Base-by-base conservation (phyloP, 2,888 invertebrate genomes). In the Meghimatium bilineatum region DNA sequence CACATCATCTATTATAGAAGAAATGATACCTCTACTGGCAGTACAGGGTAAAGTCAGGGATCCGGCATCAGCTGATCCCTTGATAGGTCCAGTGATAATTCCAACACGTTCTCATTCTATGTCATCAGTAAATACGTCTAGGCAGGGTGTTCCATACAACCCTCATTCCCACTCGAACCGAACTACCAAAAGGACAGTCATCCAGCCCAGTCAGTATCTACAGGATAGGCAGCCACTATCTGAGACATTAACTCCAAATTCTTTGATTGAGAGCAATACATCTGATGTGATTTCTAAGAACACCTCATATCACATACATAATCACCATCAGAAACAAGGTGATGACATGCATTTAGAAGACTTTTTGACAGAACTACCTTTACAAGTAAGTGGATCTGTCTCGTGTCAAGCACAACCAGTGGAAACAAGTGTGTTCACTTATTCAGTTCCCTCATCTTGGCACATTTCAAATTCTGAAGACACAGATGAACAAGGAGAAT, bases 101-200 rank as follows among this genome's bases (percentile, higher is more conserved):
- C 84, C 84, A 32, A 75, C 84, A 17, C 80, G 84, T 29, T 84
- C 84, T 26, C 84, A 80, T 29, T 84, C 84, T 29, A 36, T 79
- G 75, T 75, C 80, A 23, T 84, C 84, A 17, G 69, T 84, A 34
- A 52, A 56, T 29, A 72, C 60, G 0, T 49, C 74, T 44, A 44
- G 84, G 26, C 80, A 80, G 52, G 84, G 84, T 38, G 84, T 84
- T 1, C 84, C 84, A 23, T 84, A 84, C 38, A 75, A 36, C 71
- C 44, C 36, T 26, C 29, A 23, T 29, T 66, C 66, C 34, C 38
- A 78, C 29, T 20, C 66, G 23, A 49, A 32, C 23, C 34, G 49
- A n/a, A 29, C 49, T 34, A 67, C 29, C 5, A 20, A 67, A 72
- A 49, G 44, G 56, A 76, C 60, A 36, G n/a, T 3, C 32, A 29